phyloP scores from a whole-genome alignment of 2,888 invertebrate species.

The Odontocolon sp. region DNA sequence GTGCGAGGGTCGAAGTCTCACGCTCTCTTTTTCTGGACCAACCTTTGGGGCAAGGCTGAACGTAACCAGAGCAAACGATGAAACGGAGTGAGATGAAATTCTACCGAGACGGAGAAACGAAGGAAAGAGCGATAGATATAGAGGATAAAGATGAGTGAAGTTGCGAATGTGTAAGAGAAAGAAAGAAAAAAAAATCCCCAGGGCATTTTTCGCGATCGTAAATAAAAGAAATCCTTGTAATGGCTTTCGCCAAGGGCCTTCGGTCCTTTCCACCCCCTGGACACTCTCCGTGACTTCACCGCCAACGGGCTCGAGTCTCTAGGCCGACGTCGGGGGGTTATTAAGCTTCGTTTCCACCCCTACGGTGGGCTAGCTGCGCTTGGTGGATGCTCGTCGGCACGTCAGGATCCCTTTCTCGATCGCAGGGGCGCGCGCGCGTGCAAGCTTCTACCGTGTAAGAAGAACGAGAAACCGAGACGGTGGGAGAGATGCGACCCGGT shows the following conservation, averaged over 20 bases:
- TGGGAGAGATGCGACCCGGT: slow-evolving; percentile 58
- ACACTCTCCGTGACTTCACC: neutral
- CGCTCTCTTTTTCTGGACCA: no score
- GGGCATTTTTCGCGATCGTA: slow-evolving; percentile 74
- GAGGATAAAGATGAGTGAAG: slow-evolving; percentile 22
- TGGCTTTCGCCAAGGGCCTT: slow-evolving; percentile 76
- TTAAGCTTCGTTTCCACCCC: slow-evolving; percentile 38
- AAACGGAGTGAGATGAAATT: no score
- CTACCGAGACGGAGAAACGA: neutral
- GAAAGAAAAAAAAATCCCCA: slow-evolving; percentile 20
- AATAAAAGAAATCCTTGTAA: slow-evolving; percentile 81
- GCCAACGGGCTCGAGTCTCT: slow-evolving; percentile 35
- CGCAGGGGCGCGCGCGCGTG: slow-evolving; percentile 12
- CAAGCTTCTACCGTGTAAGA: slow-evolving; percentile 46
- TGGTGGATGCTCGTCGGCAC: neutral
- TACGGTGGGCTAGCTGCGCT: neutral
- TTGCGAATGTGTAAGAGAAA: slow-evolving; percentile 18
- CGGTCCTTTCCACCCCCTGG: slow-evolving; percentile 29
- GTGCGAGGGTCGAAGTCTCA: no score
- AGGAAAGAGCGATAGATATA: neutral
- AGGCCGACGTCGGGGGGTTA: slow-evolving; percentile 24
- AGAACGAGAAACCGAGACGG: slow-evolving; percentile 52
- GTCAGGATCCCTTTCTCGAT: slow-evolving; percentile 61
- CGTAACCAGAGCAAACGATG: no score
- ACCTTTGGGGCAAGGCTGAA: slow-evolving; percentile 23